Evolutionary conservation across 2,797 vertebrate species (phyloP).

Genomic region (Acrossocheilus fasciatus): DNA sequence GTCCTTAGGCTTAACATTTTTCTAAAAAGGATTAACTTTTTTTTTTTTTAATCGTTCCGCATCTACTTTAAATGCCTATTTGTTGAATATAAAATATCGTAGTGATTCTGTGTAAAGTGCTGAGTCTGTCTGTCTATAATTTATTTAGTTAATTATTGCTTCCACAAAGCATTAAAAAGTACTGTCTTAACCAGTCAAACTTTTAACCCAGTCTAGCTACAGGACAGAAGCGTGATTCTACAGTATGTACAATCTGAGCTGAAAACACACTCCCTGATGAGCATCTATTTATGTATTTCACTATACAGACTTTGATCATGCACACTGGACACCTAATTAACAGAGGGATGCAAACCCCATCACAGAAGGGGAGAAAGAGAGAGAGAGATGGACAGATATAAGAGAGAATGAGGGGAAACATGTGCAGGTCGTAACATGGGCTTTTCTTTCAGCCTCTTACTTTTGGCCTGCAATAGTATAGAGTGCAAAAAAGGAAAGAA

Average conservation of each 20-base stretch:
- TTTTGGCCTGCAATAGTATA: slow-evolving; percentile 62
- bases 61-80: neutral
- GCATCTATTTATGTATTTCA: slow-evolving; percentile 58
- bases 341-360: slow-evolving; percentile 39
- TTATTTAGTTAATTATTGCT: neutral
- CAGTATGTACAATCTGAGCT: slow-evolving; percentile 54
- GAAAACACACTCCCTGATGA: slow-evolving; percentile 59
- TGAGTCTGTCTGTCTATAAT: slow-evolving; percentile 44
- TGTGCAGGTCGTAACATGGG: slow-evolving; percentile 33
- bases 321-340: slow-evolving; percentile 59
- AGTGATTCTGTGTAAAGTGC: neutral
- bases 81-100: slow-evolving; percentile 6
- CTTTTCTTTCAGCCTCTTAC: slow-evolving; percentile 32
- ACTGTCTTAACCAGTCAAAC: neutral
- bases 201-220: slow-evolving; percentile 49
- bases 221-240: slow-evolving; percentile 70
- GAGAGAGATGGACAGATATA: slow-evolving; percentile 63
- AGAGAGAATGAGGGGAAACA: slow-evolving; percentile 6
- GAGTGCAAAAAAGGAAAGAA: slow-evolving; percentile 81
- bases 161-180: neutral
- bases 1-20: neutral
- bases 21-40: neutral
- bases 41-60: neutral
- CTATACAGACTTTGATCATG: slow-evolving; percentile 61
- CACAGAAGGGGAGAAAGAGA: slow-evolving; percentile 21